phyloP scores from a whole-genome alignment of 1,140 invertebrate species.

The Calliopsis andreniformis region DNA sequence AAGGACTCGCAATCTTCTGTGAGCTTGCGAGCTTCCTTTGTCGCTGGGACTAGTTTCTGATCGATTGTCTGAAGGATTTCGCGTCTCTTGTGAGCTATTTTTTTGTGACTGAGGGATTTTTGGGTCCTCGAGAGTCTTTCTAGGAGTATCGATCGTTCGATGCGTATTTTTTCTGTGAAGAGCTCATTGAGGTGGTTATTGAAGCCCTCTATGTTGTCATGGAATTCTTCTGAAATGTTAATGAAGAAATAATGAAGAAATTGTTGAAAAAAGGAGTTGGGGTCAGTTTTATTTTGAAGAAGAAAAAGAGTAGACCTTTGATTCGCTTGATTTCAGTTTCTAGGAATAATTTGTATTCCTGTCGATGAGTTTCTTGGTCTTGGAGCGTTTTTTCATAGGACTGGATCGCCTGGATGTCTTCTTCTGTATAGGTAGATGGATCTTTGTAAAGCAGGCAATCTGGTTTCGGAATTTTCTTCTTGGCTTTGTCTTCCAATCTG shows the following conservation, averaged over 20 bases:
- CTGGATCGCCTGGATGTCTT: constrained; percentile 82
- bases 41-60: constrained; percentile 22
- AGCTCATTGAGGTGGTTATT: constrained; percentile 83
- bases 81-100: constrained; percentile 21
- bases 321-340: constrained; percentile 83
- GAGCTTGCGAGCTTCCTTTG: background rate
- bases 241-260: background rate
- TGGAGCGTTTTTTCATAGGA: constrained; percentile 84
- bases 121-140: constrained; percentile 76
- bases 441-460: constrained; percentile 84
- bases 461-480: constrained; percentile 85
- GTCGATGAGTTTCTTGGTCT: constrained; percentile 81
- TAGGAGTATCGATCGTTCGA: constrained; percentile 84
- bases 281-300: background rate
- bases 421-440: constrained; percentile 83
- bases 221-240: constrained; percentile 75
- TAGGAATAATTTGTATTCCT: constrained; percentile 84
- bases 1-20: constrained; percentile 33
- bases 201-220: constrained; percentile 82
- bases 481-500: constrained; percentile 86
- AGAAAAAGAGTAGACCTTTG: constrained; percentile 51
- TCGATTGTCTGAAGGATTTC: constrained; percentile 41
- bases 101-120: constrained; percentile 25
- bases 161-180: constrained; percentile 82
- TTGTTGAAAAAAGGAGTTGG: background rate